Evolutionary conservation across 2,797 vertebrate genomes (phyloP).

Genomic region (Urosaurus nigricauda): DNA sequence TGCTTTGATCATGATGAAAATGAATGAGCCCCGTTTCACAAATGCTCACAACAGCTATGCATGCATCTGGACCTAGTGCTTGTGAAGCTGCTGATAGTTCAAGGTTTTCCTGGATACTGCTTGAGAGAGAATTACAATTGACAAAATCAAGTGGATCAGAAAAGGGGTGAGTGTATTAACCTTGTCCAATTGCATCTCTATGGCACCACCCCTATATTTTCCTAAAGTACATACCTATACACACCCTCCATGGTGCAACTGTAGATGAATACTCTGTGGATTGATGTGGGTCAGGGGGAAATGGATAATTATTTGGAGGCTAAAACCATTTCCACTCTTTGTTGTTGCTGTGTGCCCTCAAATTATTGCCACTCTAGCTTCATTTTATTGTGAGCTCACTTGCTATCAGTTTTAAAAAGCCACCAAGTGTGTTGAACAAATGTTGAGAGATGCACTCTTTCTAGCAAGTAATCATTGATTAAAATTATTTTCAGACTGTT

Average conservation of each 20-base stretch:
- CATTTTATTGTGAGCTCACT: background rate
- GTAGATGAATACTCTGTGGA: background rate
- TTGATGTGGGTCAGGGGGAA: background rate
- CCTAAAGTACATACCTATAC: background rate
- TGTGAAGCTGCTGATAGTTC: background rate
- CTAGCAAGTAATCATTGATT: background rate
- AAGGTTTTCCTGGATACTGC: background rate
- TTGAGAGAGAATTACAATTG: background rate
- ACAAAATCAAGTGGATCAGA: background rate
- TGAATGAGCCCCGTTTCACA: background rate
- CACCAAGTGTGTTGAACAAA: background rate
- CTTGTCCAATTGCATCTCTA: background rate
- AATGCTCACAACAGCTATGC: background rate
- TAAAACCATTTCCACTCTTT: background rate
- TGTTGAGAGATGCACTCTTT: background rate
- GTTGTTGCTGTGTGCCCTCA: too few relatives aligned
- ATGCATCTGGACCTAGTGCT: background rate
- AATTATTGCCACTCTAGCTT: too few relatives aligned
- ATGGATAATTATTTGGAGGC: background rate
- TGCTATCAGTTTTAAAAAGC: background rate
- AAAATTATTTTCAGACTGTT: conserved; percentile 1
- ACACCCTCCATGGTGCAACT: background rate
- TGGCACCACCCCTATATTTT: background rate
- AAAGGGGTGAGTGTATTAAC: background rate
- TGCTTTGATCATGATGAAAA: background rate